Conservation (phyloP, 2,113 vertebrate species). For the Glaucidium brasilianum region DNA sequence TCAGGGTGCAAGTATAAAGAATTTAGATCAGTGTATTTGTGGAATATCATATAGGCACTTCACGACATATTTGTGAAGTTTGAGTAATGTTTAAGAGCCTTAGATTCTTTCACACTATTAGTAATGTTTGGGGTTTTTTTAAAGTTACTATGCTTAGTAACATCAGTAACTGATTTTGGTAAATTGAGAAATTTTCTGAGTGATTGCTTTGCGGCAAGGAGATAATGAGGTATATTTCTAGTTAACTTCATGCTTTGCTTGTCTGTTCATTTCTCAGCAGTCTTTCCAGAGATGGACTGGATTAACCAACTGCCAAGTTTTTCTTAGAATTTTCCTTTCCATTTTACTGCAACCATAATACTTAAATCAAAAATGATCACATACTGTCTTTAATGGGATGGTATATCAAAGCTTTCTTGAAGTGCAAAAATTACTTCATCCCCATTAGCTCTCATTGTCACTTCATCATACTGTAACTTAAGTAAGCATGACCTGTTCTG, state of each 20-base stretch:
- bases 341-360: neutral
- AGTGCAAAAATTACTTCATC: neutral
- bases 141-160: neutral
- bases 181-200: neutral
- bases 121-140: neutral
- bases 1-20: neutral
- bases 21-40: neutral
- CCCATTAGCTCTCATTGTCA: neutral
- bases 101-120: neutral
- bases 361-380: neutral
- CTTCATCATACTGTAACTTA: neutral
- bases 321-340: neutral
- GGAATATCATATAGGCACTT: neutral
- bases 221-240: neutral
- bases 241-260: neutral
- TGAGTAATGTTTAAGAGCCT: neutral
- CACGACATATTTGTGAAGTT: neutral
- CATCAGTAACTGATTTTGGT: neutral
- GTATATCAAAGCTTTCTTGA: neutral
- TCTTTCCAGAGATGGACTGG: neutral
- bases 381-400: neutral
- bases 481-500: neutral
- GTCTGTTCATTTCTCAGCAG: neutral
- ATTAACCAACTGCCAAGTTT: neutral
- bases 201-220: neutral